Conservation (phyloP, 2,113 vertebrate genomes). For the Podarcis muralis region DNA sequence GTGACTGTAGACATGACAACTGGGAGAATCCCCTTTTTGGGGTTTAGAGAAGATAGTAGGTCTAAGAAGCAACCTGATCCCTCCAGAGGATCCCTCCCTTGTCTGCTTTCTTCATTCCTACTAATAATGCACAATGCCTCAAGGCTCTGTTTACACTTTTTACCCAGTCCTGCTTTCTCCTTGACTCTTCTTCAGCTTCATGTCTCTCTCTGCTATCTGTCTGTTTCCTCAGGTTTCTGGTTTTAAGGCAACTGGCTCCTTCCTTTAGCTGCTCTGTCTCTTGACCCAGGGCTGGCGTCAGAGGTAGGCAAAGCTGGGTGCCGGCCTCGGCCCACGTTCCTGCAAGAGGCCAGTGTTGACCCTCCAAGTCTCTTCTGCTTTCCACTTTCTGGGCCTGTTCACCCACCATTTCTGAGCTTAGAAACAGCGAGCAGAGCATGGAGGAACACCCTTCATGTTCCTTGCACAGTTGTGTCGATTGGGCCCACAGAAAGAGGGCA, state of each 20-base stretch:
- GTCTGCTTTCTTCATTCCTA: not conserved
- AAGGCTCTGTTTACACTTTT: not conserved
- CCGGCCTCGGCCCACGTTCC: not conserved
- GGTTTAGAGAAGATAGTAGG: no score
- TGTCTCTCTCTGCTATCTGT: not conserved
- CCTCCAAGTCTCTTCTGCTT: not conserved
- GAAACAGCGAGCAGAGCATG: not conserved
- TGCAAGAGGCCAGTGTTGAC: not conserved
- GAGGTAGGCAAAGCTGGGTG: not conserved
- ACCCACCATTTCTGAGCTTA: not conserved
- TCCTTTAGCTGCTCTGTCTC: not conserved
- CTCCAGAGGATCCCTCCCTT: not conserved
- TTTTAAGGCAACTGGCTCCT: not conserved
- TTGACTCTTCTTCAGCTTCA: not conserved
- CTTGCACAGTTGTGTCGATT: not conserved
- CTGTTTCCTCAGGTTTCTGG: not conserved
- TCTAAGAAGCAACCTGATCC: not conserved
- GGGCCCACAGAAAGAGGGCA: no score
- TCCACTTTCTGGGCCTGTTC: not conserved
- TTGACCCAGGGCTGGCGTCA: not conserved
- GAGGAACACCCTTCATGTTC: not conserved
- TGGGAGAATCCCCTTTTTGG: not conserved
- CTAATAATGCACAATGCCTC: not conserved
- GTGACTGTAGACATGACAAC: not conserved
- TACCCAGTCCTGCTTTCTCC: not conserved